Evolutionary conservation across 2,797 vertebrate species (phyloP).

Genomic region (Hozukius guyotensis): DNA sequence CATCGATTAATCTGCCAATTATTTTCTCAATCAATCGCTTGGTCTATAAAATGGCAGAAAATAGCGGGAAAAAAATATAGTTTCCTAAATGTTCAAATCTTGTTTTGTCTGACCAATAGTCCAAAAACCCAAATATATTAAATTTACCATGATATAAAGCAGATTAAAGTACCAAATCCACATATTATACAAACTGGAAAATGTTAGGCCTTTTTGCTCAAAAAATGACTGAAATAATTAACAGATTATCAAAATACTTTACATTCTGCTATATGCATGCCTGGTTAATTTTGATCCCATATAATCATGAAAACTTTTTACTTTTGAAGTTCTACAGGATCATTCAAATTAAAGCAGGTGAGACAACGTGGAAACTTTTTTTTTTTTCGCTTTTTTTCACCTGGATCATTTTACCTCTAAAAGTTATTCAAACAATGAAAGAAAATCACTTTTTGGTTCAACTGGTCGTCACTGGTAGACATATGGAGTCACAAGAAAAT

Average conservation of each 20-base stretch:
- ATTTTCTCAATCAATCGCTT: neutral
- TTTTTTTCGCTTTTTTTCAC: neutral
- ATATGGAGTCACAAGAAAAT: neutral
- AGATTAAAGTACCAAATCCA: neutral
- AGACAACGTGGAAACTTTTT: accelerated
- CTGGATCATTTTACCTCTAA: neutral
- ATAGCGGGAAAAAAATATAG: accelerated
- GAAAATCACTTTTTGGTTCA: neutral
- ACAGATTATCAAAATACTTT: neutral
- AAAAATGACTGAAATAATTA: neutral
- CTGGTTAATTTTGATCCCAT: neutral
- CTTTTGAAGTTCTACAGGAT: accelerated
- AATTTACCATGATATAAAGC: neutral
- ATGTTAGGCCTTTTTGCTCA: neutral
- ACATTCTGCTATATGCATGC: neutral
- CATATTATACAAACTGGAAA: accelerated
- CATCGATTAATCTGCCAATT: neutral
- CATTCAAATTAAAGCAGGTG: neutral
- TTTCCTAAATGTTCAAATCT: neutral
- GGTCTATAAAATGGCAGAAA: neutral
- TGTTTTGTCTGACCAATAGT: neutral
- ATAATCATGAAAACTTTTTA: neutral
- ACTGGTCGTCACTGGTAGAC: neutral
- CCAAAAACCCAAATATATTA: neutral
- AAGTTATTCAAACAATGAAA: neutral